Conservation (phyloP, 2,113 vertebrate genomes). For the Stercorarius parasiticus region DNA sequence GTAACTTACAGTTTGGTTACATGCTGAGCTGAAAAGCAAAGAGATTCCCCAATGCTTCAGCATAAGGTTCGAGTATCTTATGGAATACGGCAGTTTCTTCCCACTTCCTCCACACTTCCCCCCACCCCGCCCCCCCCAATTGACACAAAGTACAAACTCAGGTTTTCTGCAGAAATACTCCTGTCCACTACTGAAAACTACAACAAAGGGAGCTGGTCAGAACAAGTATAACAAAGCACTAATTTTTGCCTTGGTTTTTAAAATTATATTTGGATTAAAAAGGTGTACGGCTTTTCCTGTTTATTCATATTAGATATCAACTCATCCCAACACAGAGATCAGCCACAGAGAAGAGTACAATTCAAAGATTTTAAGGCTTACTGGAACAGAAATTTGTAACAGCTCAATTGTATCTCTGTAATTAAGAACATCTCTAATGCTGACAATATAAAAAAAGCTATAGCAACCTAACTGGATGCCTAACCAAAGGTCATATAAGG, state of each 20-base stretch:
- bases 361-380: neutral
- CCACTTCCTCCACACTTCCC: too few relatives aligned
- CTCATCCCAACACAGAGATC: neutral
- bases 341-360: neutral
- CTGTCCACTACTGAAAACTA: neutral
- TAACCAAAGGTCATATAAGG: neutral
- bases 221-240: neutral
- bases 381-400: neutral
- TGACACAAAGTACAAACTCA: neutral
- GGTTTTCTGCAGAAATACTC: neutral
- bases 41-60: neutral
- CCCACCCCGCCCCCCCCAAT: accelerated
- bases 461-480: neutral
- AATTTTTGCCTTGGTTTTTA: neutral
- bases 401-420: neutral
- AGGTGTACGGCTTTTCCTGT: neutral
- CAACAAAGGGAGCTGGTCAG: neutral
- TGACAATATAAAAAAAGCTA: neutral
- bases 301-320: neutral
- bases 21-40: neutral
- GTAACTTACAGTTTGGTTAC: neutral
- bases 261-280: neutral
- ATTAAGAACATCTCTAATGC: neutral
- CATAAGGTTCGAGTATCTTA: neutral
- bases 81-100: neutral